Evolutionary conservation across 1,140 invertebrate genomes (phyloP), one percentile per base, ranked within the genome.

Genomic region (Drosophila truncata): DNA sequence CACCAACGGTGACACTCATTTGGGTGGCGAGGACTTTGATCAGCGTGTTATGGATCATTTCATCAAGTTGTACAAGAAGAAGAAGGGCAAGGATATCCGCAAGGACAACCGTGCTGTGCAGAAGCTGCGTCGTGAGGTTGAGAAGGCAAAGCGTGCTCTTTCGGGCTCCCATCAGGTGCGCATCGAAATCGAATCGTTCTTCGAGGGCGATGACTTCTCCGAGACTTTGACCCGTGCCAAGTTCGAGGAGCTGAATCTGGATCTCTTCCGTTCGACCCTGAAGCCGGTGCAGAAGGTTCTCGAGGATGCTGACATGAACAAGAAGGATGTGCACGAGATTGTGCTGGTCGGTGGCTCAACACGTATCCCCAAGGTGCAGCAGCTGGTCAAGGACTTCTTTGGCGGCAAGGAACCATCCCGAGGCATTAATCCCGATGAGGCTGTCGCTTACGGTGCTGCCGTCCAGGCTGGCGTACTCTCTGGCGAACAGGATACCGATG

Each of bases 231-330:
- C 99, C 64, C 95, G 99, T 91, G 99, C 99, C 86, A 99, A 99
- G 94, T 99, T 99, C 93, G 99, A 99, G 93, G 99, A 99, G 93
- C 94, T 99, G 91, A 99, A 99, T 95, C 98, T 99, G 97, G 98
- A 99, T 93, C 95, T 99, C 37, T 99, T 99, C 97, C 95, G 98
- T 87, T 98, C 97, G 27, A 99, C 99, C 4, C 95, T 99, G 94
- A 99, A 99, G 93, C 99, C 99, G 11, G 99, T 99, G n/a, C 97
- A 98, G 91, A 99, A 99, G 93, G 97, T 98, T 39, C 94, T 99
- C 74, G 98, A 99, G 93, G 99, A 99, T 94, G 98, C 98, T 60
- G 98, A 99, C 92, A 97, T 99, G 96, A 99, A 99, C 94, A 99
- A 99, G 92, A 98, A 98, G 88, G 98, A 99, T 86, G 97, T 99